phyloP scores from a whole-genome alignment of 2,797 vertebrate species.

The Argentina silus region DNA sequence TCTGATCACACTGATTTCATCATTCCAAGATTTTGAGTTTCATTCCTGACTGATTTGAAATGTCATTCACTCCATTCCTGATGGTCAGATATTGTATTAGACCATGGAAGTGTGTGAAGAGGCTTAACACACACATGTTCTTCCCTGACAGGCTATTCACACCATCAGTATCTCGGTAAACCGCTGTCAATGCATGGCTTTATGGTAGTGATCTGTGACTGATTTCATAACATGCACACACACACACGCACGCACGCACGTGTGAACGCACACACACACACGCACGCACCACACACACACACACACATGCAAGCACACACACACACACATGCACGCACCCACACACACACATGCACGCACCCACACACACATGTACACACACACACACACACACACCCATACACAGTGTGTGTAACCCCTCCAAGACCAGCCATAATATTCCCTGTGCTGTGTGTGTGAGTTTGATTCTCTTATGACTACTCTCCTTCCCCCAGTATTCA shows the following conservation, averaged over 20 bases:
- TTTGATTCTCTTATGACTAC: conserved; percentile 15
- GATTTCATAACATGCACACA: conserved; percentile 42
- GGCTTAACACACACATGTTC: conserved; percentile 53
- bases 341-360: conserved; percentile 22
- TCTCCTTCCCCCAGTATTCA: conserved; percentile 9
- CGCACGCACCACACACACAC: conserved; percentile 13
- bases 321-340: conserved; percentile 11
- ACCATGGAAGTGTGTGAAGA: not conserved
- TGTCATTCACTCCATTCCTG: no score
- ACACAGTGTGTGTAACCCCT: conserved; percentile 10
- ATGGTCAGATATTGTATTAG: no score
- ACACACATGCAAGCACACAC: conserved; percentile 14
- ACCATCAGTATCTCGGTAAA: conserved; percentile 80
- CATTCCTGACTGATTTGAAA: no score
- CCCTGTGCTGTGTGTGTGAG: no score
- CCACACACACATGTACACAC: no score
- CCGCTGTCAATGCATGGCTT: conserved; percentile 64
- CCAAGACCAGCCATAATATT: no score
- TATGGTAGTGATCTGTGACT: conserved; percentile 54
- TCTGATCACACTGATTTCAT: no score
- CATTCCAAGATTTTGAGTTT: no score
- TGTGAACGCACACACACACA: not conserved
- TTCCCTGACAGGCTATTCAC: conserved; percentile 74
- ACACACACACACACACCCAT: no score
- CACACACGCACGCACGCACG: conserved; percentile 3